These are phyloP conservation scores for Conus betulinus DNA, from an alignment of 1,140 invertebrate genomes.

Conservation along the genomic window DNA sequence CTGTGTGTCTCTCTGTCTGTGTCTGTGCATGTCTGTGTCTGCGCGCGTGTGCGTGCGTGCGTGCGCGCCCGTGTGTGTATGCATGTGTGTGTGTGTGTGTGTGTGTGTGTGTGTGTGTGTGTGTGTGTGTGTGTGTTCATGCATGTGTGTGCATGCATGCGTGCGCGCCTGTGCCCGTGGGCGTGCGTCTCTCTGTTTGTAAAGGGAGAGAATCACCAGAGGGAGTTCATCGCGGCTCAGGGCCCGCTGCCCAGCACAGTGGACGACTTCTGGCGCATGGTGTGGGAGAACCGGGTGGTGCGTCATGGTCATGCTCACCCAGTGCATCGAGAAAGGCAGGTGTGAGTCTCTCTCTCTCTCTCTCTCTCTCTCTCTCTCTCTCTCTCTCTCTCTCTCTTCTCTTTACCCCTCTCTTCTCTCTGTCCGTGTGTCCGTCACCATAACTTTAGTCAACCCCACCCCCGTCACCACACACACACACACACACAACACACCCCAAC, in stretches of 20 bases:
- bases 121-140: slow-evolving; percentile 21
- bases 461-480: not conserved
- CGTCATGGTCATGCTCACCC: slow-evolving; percentile 98
- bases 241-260: slow-evolving; percentile 95
- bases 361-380: no score
- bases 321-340: slow-evolving; percentile 95
- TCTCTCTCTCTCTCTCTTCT: no score
- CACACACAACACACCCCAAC: no score
- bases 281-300: slow-evolving; percentile 99
- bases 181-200: not conserved
- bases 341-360: slow-evolving; percentile 73
- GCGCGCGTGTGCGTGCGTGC: not conserved
- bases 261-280: slow-evolving; percentile 98
- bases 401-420: no score
- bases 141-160: not conserved
- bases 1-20: no score
- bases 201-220: slow-evolving; percentile 90
- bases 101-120: no score
- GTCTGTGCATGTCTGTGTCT: no score
- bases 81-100: not conserved
- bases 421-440: no score
- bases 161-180: no score
- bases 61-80: not conserved
- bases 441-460: no score
- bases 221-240: slow-evolving; percentile 97